Base-by-base conservation (phyloP, 2,888 invertebrate genomes). In the Zelleria hepariella region DNA sequence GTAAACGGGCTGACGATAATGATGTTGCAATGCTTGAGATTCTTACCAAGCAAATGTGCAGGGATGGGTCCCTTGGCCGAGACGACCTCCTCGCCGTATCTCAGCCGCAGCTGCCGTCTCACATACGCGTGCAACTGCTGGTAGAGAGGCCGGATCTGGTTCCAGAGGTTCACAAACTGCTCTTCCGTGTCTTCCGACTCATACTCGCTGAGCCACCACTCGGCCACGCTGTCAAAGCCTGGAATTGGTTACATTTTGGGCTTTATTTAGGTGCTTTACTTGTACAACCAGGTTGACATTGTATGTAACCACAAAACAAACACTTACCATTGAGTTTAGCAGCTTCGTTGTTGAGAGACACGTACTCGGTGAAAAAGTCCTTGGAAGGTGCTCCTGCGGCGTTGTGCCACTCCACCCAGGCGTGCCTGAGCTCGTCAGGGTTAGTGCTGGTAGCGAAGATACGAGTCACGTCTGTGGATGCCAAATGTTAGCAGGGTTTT, bases 51-150 rank as follows among this genome's bases (percentile, higher is more conserved):
- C 21, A 95, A 82, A 88, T 95, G 95, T 60, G 94, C 95, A 1
- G 95, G 95, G 58, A 95, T 93, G 0, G 94, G 94, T 62, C 94
- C 95, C 61, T 80, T 91, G 59, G 91, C 91, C 0, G 92, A 86
- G 0, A 93, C 91, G 0, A 93, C 77, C 1, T 90, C 78, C 32
- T 92, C 91, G 0, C 95, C 95, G 73, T 96, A 96, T 65, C 91
- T 89, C 68, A 93, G 85, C n/a, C 91, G 84, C 52, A 97, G 80
- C 59, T 93, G 92, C 65, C 91, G 90, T 64, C 96, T 90, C 0
- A 96, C 94, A 70, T 95, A 96, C 0, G 94, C 95, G 75, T 97
- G 96, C 2, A 97, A 80, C 72, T 96, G 93, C 60, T 93, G 82
- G 72, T 97, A 97, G 2, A 97, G 78, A 0, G 97, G 97, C 65